These are phyloP conservation scores for Bos javanicus DNA, from an alignment of 2,113 vertebrate species.

Conservation along the genomic window DNA sequence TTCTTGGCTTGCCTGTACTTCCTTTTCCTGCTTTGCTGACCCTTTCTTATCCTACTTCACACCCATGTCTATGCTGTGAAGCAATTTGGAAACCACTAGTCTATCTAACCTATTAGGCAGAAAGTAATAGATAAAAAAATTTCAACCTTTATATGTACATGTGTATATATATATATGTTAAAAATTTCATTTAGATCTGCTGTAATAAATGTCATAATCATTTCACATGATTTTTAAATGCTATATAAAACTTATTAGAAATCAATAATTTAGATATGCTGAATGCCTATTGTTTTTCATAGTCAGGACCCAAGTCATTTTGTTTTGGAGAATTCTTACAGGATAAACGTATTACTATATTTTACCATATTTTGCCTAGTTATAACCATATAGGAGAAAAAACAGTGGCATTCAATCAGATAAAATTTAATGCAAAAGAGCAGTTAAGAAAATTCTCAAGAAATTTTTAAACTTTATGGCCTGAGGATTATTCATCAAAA, in stretches of 20 bases:
- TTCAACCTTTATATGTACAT: not conserved
- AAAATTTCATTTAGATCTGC: not conserved
- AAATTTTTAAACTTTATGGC: not conserved
- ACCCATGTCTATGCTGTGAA: not conserved
- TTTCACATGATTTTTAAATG: not conserved
- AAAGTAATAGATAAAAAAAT: not conserved
- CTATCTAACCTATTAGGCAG: not conserved
- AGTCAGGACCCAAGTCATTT: not conserved
- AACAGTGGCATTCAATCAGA: not conserved
- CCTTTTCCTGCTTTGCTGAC: not conserved
- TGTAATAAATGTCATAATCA: not conserved
- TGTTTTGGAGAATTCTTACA: constrained; percentile 20
- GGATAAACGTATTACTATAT: not conserved
- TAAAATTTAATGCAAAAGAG: not conserved
- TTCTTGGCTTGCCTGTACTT: not conserved
- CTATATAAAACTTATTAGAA: not conserved
- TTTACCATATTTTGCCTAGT: not conserved
- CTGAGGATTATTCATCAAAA: not conserved
- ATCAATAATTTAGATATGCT: not conserved
- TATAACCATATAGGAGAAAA: not conserved
- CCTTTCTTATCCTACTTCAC: not conserved
- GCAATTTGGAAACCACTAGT: not conserved
- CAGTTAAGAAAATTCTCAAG: not conserved
- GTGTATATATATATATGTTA: not conserved
- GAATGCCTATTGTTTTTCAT: not conserved